A percentile compares a stretch with the other conserved stretches of the same genome.
These are phyloP conservation scores for Drosophila bipectinata DNA, from an alignment of 1,140 invertebrate species.

Conservation along the genomic window DNA sequence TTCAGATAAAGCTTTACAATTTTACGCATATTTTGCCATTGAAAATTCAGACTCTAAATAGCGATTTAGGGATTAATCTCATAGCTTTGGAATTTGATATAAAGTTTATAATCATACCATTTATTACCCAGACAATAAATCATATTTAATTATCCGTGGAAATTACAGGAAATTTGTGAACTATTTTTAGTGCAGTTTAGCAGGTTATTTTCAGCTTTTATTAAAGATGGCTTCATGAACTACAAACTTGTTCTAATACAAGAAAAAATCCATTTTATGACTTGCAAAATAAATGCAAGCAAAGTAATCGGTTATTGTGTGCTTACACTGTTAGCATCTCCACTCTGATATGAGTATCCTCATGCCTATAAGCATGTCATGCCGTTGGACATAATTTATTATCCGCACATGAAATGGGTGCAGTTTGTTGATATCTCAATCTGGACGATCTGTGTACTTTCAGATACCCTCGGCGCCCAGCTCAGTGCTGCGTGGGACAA, in stretches of 20 bases:
- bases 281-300: not conserved
- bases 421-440: slow-evolving; percentile 40
- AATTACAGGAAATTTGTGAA: not conserved
- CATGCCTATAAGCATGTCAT: slow-evolving; percentile 15
- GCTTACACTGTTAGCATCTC: slow-evolving; percentile 1
- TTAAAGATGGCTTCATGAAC: not conserved
- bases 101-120: not conserved
- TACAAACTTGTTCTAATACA: not conserved
- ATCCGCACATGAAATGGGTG: slow-evolving; percentile 1
- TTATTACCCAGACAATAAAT: not conserved
- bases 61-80: not conserved
- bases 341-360: slow-evolving; percentile 4
- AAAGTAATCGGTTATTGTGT: slow-evolving; percentile 5
- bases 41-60: too few species aligned
- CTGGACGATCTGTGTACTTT: not conserved
- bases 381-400: slow-evolving; percentile 19
- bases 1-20: not conserved
- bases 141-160: not conserved
- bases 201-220: not conserved
- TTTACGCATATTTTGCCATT: too few species aligned
- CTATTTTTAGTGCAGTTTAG: not conserved
- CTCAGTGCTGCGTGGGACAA: slow-evolving; percentile 74
- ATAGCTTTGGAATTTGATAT: not conserved
- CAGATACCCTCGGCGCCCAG: slow-evolving; percentile 70
- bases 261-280: not conserved